These are phyloP conservation scores for Hydrolagus affinis DNA, from an alignment of 2,113 vertebrate genomes.

Conservation along the genomic window DNA sequence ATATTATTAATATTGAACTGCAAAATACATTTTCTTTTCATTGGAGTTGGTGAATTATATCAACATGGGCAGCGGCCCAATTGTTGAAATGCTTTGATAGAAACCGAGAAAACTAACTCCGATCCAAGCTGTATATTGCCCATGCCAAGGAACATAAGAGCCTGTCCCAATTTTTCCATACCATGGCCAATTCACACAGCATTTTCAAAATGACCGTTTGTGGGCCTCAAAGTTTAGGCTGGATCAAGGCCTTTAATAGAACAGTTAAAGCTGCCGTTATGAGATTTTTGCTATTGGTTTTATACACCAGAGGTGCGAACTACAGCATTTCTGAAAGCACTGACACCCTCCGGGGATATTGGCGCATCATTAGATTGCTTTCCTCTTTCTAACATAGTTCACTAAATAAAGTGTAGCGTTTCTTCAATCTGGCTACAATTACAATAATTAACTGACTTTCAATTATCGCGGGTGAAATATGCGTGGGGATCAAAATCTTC, in stretches of 20 bases:
- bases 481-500: neutral
- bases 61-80: neutral
- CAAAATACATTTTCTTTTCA: neutral
- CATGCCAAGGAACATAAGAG: too few species aligned
- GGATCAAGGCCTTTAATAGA: neutral
- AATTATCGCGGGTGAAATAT: neutral
- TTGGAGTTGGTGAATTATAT: too few species aligned
- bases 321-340: too few species aligned
- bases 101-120: neutral
- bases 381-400: neutral
- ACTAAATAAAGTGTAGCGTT: neutral
- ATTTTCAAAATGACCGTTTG: too few species aligned
- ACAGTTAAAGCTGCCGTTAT: too few species aligned
- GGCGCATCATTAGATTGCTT: too few species aligned
- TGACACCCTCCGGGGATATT: too few species aligned
- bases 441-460: neutral
- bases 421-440: slow-evolving; percentile 7
- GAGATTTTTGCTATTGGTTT: too few species aligned
- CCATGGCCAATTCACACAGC: too few species aligned
- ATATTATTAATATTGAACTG: neutral
- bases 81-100: neutral
- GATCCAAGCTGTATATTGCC: neutral
- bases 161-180: too few species aligned
- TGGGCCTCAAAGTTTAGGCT: neutral
- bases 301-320: too few species aligned